A percentile compares a stretch with the other conserved stretches of the same genome.
Evolutionary conservation across 2,888 invertebrate genomes (phyloP).

Genomic region (Protonemura montana): DNA sequence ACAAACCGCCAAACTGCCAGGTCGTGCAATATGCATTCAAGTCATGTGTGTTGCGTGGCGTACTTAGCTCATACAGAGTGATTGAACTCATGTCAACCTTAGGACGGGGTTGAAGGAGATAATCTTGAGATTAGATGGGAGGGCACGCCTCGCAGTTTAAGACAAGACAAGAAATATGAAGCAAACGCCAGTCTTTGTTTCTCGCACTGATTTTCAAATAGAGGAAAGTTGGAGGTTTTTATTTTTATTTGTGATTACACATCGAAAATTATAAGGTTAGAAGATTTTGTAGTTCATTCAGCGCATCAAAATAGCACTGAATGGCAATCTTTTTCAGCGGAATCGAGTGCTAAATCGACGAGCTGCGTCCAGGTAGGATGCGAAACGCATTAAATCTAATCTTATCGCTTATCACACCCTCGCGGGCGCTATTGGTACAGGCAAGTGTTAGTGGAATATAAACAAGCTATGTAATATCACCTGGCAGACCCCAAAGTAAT

Average conservation of each 20-base stretch:
- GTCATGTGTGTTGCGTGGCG: background rate
- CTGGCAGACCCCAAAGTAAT: background rate
- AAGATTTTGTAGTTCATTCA: no score
- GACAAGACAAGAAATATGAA: background rate
- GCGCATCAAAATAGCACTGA: background rate
- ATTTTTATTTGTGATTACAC: no score
- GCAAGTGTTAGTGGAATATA: background rate
- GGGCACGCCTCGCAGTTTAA: background rate
- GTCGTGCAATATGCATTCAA: background rate
- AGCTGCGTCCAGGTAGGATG: background rate
- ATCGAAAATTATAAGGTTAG: no score
- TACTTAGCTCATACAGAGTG: background rate
- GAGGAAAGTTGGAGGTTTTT: no score
- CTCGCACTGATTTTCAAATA: no score
- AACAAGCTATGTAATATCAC: background rate
- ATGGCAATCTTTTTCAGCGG: background rate
- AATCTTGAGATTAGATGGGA: background rate
- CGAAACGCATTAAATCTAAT: background rate
- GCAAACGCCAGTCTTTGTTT: no score
- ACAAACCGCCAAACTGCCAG: background rate
- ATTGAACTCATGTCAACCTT: background rate
- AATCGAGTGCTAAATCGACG: background rate
- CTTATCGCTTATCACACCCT: background rate
- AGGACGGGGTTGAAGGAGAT: background rate
- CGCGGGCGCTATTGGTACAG: background rate